These are phyloP conservation scores for Scrobipalpa costella DNA, from an alignment of 2,888 invertebrate species.

Conservation along the genomic window DNA sequence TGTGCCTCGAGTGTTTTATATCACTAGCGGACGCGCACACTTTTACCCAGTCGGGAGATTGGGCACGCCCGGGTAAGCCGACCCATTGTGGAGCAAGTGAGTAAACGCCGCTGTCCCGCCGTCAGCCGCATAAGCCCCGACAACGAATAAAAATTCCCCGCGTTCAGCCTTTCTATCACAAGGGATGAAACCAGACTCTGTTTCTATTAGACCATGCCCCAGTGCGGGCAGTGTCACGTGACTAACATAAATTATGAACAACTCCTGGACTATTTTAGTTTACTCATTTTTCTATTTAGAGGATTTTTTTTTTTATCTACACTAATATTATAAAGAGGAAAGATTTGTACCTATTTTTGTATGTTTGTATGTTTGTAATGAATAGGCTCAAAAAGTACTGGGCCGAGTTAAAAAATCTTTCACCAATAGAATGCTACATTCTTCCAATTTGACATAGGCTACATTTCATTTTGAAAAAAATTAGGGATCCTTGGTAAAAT, in stretches of 20 bases:
- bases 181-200: slow-evolving; percentile 49
- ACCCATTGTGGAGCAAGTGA: background rate
- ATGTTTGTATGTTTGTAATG: no score
- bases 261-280: background rate
- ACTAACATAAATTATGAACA: slow-evolving; percentile 33
- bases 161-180: slow-evolving; percentile 54
- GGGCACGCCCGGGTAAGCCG: slow-evolving; percentile 13
- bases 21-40: background rate
- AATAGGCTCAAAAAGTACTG: no score
- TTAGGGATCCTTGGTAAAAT: no score
- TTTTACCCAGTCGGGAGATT: background rate
- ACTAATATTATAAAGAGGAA: no score
- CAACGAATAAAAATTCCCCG: slow-evolving; percentile 49
- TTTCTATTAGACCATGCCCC: slow-evolving; percentile 48
- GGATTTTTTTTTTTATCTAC: background rate
- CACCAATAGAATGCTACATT: no score
- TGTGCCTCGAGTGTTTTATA: no score
- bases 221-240: slow-evolving; percentile 29
- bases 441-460: no score
- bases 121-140: slow-evolving; percentile 32
- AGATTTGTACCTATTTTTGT: no score
- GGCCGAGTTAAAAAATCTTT: no score
- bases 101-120: slow-evolving; percentile 8
- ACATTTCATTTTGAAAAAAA: no score
- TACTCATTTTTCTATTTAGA: background rate